These are phyloP conservation scores for Brevimyrus niger DNA, from an alignment of 2,113 vertebrate species.

Conservation along the genomic window DNA sequence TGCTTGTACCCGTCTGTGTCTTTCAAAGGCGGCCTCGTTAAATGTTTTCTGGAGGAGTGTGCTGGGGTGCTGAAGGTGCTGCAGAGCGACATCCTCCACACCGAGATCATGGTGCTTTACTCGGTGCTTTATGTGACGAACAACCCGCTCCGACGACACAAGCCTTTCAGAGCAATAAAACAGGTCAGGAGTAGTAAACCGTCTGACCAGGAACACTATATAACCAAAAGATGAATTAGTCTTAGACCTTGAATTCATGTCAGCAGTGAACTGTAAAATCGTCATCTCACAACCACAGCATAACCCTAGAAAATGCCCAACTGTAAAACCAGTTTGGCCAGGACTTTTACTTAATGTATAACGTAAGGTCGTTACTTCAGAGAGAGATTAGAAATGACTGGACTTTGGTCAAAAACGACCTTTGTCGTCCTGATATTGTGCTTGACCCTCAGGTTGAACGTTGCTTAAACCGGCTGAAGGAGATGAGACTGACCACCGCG, in stretches of 20 bases:
- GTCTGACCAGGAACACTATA: not conserved
- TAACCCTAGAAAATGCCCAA: not conserved
- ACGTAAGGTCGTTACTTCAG: not conserved
- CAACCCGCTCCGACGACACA: slow-evolving; percentile 52
- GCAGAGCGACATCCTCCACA: slow-evolving; percentile 48
- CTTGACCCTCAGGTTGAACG: slow-evolving; percentile 55
- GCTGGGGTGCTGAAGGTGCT: slow-evolving; percentile 39
- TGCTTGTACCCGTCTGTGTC: not conserved
- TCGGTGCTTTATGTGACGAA: slow-evolving; percentile 48
- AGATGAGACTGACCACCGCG: slow-evolving; percentile 55
- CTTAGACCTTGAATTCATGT: not conserved
- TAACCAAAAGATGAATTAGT: not conserved
- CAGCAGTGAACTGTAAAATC: not conserved
- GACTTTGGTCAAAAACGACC: not conserved
- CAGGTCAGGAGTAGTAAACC: slow-evolving; percentile 45
- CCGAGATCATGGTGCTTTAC: slow-evolving; percentile 55
- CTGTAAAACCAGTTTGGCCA: not conserved
- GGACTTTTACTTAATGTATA: too few species aligned
- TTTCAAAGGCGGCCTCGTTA: slow-evolving; percentile 23
- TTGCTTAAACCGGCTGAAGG: slow-evolving; percentile 57
- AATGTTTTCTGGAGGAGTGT: slow-evolving; percentile 21
- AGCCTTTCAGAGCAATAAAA: slow-evolving; percentile 50
- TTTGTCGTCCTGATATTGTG: not conserved
- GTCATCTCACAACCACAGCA: not conserved
- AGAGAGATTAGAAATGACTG: not conserved